Base-by-base conservation (phyloP, 1,140 invertebrate genomes). In the Latrodectus geometricus region DNA sequence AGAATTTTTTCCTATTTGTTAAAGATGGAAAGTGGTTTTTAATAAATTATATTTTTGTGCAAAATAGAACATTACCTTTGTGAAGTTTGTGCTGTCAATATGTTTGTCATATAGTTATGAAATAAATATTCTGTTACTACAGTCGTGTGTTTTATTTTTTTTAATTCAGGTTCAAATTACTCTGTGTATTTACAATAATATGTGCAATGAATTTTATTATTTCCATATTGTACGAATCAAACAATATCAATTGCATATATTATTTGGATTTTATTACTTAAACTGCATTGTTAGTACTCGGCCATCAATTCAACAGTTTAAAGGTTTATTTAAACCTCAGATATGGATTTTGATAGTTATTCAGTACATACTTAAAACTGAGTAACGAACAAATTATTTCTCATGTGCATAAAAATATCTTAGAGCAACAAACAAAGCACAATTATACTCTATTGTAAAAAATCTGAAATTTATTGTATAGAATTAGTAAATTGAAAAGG, bases 71-170 rank as follows among this genome's bases (percentile, higher is more conserved):
- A 61, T 20, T 35, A 56, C 23, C 52, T 86, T 78, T 86, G 66
- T 76, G 49, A 69, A 65, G 65, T 75, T 76, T 78, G 61, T 86
- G 74, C 72, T 86, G 66, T 72, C 77, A 77, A 49, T 77, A 86
- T 72, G 48, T 86, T 86, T 77, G 66, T 82, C 83, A 84, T 81
- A 83, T 86, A 86, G 83, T 86, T 77, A 86, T 52, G 52, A 72
- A 78, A 86, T 86, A 86, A 86, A 86, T 86, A 86, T 86, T 86
- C 83, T 86, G 74, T 78, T 86, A 70, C 65, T 61, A 86, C 77
- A 86, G 54, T 52, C 2, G 15, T 78, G 20, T n/a, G 8, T 2
- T 54, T 76, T 23, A n/a, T 52, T 76, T 48, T n/a, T n/a, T 0
- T 61, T 35, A 35, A 35, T 35, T 35, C 5, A 35, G 35, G 1